Conservation (phyloP, 2,888 invertebrate genomes). For the Ormyrus nitidulus region DNA sequence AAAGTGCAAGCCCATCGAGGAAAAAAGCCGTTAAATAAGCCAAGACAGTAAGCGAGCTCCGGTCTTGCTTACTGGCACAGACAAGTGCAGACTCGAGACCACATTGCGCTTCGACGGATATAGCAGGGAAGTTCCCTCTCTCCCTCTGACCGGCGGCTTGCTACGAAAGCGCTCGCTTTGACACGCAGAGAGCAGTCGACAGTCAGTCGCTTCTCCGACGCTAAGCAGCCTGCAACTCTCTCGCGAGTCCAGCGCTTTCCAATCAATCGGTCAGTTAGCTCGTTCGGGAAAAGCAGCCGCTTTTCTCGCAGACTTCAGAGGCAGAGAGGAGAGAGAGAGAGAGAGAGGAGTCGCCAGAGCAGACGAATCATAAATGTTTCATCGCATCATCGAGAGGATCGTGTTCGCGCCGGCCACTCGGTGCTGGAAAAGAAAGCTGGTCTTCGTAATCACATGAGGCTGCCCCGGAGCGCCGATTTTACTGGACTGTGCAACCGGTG, state of each 20-base stretch:
- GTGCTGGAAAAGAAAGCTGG: constrained; percentile 73
- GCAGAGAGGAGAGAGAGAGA: too few relatives aligned
- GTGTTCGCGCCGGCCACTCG: constrained; percentile 67
- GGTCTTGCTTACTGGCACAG: too few relatives aligned
- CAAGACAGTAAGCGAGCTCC: too few relatives aligned
- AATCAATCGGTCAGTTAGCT: neutral
- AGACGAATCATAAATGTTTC: constrained; percentile 69
- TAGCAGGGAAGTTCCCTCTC: too few relatives aligned
- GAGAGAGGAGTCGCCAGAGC: too few relatives aligned
- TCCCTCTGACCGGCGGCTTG: too few relatives aligned
- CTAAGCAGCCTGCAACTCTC: neutral
- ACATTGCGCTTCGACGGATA: too few relatives aligned
- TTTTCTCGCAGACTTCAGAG: too few relatives aligned
- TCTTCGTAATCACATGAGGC: constrained; percentile 72
- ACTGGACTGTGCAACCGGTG: constrained; percentile 33
- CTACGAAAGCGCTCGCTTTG: neutral
- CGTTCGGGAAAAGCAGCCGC: neutral
- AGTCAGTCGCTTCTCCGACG: constrained; percentile 34
- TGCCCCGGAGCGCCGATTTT: neutral
- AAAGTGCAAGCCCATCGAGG: too few relatives aligned
- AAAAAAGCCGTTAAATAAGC: too few relatives aligned
- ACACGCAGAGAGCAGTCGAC: constrained; percentile 10
- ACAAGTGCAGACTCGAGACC: too few relatives aligned
- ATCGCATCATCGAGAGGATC: constrained; percentile 69
- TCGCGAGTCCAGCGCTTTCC: too few relatives aligned